A percentile compares a stretch with the other conserved stretches of the same genome.
Evolutionary conservation across 2,797 vertebrate genomes (phyloP).

Genomic region (Sebastes reedi): DNA sequence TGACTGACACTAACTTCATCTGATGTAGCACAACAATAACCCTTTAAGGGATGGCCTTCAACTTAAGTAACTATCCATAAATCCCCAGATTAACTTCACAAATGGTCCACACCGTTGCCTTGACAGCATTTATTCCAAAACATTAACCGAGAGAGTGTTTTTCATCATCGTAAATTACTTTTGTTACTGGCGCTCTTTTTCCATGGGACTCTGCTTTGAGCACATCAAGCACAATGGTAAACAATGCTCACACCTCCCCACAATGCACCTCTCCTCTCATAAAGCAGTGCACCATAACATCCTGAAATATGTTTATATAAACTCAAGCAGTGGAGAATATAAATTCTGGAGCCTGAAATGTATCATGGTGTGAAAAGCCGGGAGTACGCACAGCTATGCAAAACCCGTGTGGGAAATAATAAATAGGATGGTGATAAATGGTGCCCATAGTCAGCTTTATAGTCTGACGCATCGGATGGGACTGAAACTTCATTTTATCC

Average conservation of each 20-base stretch:
- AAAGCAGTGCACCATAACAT: slow-evolving; percentile 26
- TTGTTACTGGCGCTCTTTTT: slow-evolving; percentile 22
- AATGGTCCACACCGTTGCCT: slow-evolving; percentile 53
- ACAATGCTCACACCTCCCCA: slow-evolving; percentile 37
- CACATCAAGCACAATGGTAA: slow-evolving; percentile 41
- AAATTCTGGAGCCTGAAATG: slow-evolving; percentile 19
- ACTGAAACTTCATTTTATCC: slow-evolving; percentile 12
- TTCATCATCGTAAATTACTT: slow-evolving; percentile 59
- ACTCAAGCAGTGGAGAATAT: slow-evolving; percentile 17
- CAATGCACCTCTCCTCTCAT: slow-evolving; percentile 37
- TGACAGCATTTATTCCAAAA: slow-evolving; percentile 63
- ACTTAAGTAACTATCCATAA: slow-evolving; percentile 46
- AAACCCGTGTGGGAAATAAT: slow-evolving; percentile 24
- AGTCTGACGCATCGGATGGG: neutral
- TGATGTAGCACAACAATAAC: slow-evolving; percentile 44
- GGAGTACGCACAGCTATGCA: slow-evolving; percentile 7
- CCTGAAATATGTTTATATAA: slow-evolving; percentile 53
- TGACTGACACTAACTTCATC: slow-evolving; percentile 28
- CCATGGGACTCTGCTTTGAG: slow-evolving; percentile 2
- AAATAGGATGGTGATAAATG: slow-evolving; percentile 29
- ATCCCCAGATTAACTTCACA: slow-evolving; percentile 58
- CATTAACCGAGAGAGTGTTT: slow-evolving; percentile 54
- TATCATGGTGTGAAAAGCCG: neutral
- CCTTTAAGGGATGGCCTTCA: slow-evolving; percentile 43
- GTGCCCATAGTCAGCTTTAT: slow-evolving; percentile 2